Base-by-base conservation (phyloP, 2,888 invertebrate genomes). In the Keiferia lycopersicella region DNA sequence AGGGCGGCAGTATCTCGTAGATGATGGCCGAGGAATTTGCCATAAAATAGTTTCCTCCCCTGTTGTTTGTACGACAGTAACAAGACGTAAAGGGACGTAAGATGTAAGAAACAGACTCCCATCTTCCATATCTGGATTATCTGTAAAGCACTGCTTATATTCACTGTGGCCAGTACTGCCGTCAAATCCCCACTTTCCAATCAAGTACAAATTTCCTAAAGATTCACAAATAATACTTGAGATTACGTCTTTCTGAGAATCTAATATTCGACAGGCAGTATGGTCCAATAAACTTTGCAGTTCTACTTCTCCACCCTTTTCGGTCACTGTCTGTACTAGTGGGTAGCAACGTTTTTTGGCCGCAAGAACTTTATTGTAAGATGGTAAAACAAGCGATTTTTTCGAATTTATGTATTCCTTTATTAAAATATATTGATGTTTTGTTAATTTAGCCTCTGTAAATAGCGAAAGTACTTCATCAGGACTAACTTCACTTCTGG, bases 271-370 rank as follows among this genome's bases (percentile, higher is more conserved):
- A 16, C 45, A 34, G 12, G 64, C 41, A 26, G 64, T 66, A 16
- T 66, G 62, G 20, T 61, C 26, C 34, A 66, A 41, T 22, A 66
- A 59, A 53, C 61, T 61, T 61, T 66, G 66, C 58, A 66, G 50
- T 22, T 64, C 64, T 20, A 66, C 45, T 48, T 61, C 62, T 4
- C 61, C 59, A 12, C 38, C n/a, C 11, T 34, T 22, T 56, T 63
- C 57, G 7, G 61, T 34, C 30, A 63, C 45, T 1, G 41, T 34
- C 7, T 51, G 22, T 50, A 22, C 22, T 51, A 22, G 22, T 4
- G 51, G 51, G 10, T 51, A 20, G 10, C 51, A 20, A 18, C 22
- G 22, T 11, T 51, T 22, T 22, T 51, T 20, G 1, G 11, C 51
- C 11, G 4, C 22, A 4, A 22, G 2, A 6, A 51, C 51, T 51